A percentile compares a stretch with the other conserved stretches of the same genome.
These are phyloP conservation scores for Leptonema lineaticorne DNA, from an alignment of 1,140 invertebrate species.

Conservation along the genomic window DNA sequence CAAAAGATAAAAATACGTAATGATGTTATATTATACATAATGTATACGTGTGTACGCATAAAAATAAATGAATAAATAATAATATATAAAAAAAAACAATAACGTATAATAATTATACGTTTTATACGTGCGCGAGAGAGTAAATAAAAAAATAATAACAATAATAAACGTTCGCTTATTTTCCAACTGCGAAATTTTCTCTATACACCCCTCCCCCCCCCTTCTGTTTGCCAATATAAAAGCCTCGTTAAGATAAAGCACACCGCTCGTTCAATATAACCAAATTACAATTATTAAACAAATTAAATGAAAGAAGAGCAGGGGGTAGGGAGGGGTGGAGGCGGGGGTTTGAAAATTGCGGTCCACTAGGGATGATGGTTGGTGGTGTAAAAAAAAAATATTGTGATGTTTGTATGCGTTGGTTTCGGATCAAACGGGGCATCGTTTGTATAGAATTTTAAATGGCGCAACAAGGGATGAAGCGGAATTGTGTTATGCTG, in stretches of 20 bases:
- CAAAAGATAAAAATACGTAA: not conserved
- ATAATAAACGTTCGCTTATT: not conserved
- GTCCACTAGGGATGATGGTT: too few species aligned
- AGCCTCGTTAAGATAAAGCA: conserved; percentile 18
- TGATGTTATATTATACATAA: not conserved
- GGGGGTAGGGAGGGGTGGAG: too few species aligned
- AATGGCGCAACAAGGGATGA: not conserved
- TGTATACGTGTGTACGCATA: too few species aligned
- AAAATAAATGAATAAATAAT: too few species aligned
- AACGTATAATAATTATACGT: too few species aligned
- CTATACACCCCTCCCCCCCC: too few species aligned
- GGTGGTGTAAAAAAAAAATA: not conserved
- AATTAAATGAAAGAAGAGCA: too few species aligned
- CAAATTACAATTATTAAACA: conserved; percentile 3
- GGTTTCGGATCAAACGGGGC: not conserved
- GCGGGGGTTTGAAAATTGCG: too few species aligned
- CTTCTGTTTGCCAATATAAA: too few species aligned
- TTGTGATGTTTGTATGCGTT: not conserved
- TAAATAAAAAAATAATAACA: not conserved
- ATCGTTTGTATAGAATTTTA: not conserved
- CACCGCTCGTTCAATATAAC: conserved; percentile 3
- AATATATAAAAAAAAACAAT: too few species aligned
- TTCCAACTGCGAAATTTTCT: not conserved
- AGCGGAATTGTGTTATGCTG: not conserved
- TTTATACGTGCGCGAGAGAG: not conserved